Base-by-base conservation (phyloP, 2,113 vertebrate genomes). In the Mastomys natalensis region DNA sequence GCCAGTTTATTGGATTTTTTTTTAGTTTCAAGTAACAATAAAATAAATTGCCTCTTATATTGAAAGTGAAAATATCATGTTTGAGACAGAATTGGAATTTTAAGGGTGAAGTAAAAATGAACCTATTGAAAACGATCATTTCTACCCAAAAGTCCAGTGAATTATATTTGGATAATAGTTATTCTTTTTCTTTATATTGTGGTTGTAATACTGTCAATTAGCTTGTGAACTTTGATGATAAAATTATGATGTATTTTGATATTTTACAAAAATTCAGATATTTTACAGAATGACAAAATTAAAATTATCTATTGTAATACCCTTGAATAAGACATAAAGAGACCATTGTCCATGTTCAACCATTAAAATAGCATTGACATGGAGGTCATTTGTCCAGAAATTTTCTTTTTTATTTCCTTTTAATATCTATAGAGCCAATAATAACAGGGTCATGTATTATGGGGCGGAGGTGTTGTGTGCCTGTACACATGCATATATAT, bases 21-120 rank as follows among this genome's bases (percentile, higher is more conserved):
- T 97, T 97, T 97, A 97, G 87, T 97, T 97, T 96, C 96, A 97
- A 95, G 95, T 94, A 97, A 96, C 87, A 96, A 95, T 97, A 97
- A 97, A 97, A 98, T 96, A 97, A 98, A 97, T 96, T 95, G 96
- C 87, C 64, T 97, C 80, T 98, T 91, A 85, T 96, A 96, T 86
- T 92, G 94, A 98, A 97, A 96, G 72, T 87, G 91, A 97, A 98
- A 97, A 97, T 97, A 94, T 62, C 91, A 22, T 96, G 76, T 96
- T 94, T 96, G 70, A 96, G 87, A 97, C 17, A 97, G 45, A 64
- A 96, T 88, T 97, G 94, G 93, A 85, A 97, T 96, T 96, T 98
- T 97, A 97, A 92, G 87, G 40, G 78, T 86, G 53, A 97, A 76
- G 82, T 97, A 95, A 96, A 97, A 97, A 93, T 90, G 91, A 95